A percentile compares a stretch with the other conserved stretches of the same genome.
Evolutionary conservation across 2,888 invertebrate genomes (phyloP).

Genomic region (Apodemia zela): DNA sequence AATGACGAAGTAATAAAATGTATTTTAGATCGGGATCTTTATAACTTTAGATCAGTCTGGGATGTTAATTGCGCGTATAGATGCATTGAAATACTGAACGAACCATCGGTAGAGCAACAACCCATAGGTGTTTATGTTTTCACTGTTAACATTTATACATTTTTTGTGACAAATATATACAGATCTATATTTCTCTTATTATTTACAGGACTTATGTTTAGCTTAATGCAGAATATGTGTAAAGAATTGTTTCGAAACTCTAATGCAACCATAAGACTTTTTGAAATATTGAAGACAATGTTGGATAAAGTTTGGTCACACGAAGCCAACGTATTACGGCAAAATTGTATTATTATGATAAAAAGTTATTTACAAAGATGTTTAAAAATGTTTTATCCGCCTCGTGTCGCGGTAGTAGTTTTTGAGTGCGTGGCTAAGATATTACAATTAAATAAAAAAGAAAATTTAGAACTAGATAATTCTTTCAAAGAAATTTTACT

Average conservation of each 20-base stretch:
- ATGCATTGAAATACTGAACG: slow-evolving; percentile 51
- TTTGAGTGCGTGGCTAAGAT: slow-evolving; percentile 66
- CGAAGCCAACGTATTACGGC: slow-evolving; percentile 46
- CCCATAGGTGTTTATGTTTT: slow-evolving; percentile 50
- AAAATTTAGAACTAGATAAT: slow-evolving; percentile 40
- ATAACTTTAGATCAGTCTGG: slow-evolving; percentile 46
- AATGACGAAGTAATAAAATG: slow-evolving; percentile 57
- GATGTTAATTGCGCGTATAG: slow-evolving; percentile 55
- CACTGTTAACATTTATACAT: slow-evolving; percentile 10
- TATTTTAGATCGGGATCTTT: slow-evolving; percentile 54
- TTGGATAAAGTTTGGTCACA: slow-evolving; percentile 52
- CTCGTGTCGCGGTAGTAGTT: slow-evolving; percentile 56
- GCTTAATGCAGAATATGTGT: slow-evolving; percentile 61
- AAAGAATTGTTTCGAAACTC: slow-evolving; percentile 58
- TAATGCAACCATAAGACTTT: slow-evolving; percentile 49
- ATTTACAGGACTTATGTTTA: slow-evolving; percentile 55
- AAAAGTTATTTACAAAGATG: slow-evolving; percentile 60
- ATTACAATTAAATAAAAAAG: slow-evolving; percentile 42
- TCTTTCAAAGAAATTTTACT: slow-evolving; percentile 47
- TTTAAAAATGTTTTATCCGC: slow-evolving; percentile 57
- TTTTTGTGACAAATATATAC: slow-evolving; percentile 16
- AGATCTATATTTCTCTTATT: slow-evolving; percentile 11
- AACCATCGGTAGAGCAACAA: slow-evolving; percentile 42
- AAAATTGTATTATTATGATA: slow-evolving; percentile 69
- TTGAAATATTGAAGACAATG: slow-evolving; percentile 51